A percentile compares a stretch with the other conserved stretches of the same genome.
These are phyloP conservation scores for Trichogramma evanescens DNA, from an alignment of 2,888 invertebrate genomes.

Conservation along the genomic window DNA sequence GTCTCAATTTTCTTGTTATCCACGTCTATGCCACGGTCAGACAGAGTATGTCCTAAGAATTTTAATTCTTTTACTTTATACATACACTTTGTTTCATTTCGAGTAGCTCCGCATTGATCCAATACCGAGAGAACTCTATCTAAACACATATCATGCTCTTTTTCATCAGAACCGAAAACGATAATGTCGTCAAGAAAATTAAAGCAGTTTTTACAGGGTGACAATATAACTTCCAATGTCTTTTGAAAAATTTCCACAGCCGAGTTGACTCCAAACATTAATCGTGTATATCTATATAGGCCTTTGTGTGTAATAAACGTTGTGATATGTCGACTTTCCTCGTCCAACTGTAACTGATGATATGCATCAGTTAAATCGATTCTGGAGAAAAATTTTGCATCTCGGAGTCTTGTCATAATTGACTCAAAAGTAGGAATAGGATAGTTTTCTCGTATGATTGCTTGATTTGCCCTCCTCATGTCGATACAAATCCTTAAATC, in stretches of 20 bases:
- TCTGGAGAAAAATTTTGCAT: conserved; percentile 2
- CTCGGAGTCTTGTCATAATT: conserved; percentile 6
- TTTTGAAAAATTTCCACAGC: conserved; percentile 45
- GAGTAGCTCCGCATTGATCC: conserved; percentile 15
- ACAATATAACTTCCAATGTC: neutral
- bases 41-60: conserved; percentile 30
- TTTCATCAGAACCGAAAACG: conserved; percentile 30
- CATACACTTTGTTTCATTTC: conserved; percentile 24
- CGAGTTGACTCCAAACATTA: conserved; percentile 42
- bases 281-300: conserved; percentile 39
- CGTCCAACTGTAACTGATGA: conserved; percentile 5
- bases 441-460: conserved; percentile 17
- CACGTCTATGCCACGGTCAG: neutral
- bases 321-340: conserved; percentile 28
- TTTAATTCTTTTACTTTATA: conserved; percentile 13
- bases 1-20: conserved; percentile 7
- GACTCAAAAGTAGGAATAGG: neutral
- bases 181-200: conserved; percentile 39
- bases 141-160: conserved; percentile 33
- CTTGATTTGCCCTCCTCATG: conserved; percentile 9
- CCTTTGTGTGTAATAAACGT: conserved; percentile 40
- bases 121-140: conserved; percentile 11
- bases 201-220: conserved; percentile 24
- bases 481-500: conserved; percentile 20
- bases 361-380: conserved; percentile 5